Base-by-base conservation (phyloP, 2,113 vertebrate species). In the Oncorhynchus tshawytscha region DNA sequence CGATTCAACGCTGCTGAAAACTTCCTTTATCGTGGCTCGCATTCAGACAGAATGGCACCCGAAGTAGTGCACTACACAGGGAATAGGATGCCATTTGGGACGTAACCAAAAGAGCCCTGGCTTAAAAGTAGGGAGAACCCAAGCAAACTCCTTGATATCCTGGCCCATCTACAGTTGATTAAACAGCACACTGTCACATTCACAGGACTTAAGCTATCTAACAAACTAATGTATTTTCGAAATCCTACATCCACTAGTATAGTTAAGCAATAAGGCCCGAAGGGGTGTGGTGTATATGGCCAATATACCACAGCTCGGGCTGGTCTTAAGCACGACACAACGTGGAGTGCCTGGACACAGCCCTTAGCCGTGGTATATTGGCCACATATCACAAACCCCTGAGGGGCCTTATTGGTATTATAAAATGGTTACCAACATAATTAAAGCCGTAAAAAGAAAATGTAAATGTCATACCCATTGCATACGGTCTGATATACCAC, bases 21-120 rank as follows among this genome's bases (percentile, higher is more conserved):
- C 49, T 54, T 84, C 79, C 22, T 78, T 88, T 82, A 79, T 88
- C 71, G 60, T 62, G 66, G 70, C 67, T 67, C 74, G 75, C 65
- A 57, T 79, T 78, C 73, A 87, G 11, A 78, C 59, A 78, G 67
- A 27, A 39, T 45, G 9, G 39, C 39, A 45, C 9, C 39, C 39
- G 9, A 11, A 13, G 27, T 31, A 64, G 34, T 57, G 77, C 25
- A 48, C 20, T 24, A 22, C 9, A 24, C 24, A 25, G 60, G 24
- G 60, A 64, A 25, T 13, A 54, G 16, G 51, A 15, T 54, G 51
- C 15, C 51, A 54, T 54, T 45, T 54, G 15, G 51, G 16, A 54
- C 5, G 13, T 5, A 1, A 5, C 1, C 12, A 18, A 16, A 34
- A 54, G 3, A 62, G 20, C 59, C 18, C 3, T 22, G 16, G 5